Conservation (phyloP, 1,140 invertebrate genomes). For the Cotesia chilonis region DNA sequence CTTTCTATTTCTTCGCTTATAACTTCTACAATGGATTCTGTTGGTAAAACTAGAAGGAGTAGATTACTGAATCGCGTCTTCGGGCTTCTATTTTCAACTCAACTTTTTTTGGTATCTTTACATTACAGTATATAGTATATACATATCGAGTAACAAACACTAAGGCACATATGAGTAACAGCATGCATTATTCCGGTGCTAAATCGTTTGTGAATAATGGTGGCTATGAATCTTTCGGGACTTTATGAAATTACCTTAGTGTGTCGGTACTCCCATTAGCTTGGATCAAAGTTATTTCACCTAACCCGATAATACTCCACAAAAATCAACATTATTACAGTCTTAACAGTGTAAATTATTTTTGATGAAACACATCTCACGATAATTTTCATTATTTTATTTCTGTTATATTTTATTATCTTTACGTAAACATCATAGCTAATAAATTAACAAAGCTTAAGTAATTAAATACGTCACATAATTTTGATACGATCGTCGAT, state of each 20-base stretch:
- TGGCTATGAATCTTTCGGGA: constrained; percentile 46
- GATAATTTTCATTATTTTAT: no score
- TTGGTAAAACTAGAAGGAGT: background rate
- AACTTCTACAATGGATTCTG: background rate
- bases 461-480: no score
- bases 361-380: no score
- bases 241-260: constrained; percentile 17
- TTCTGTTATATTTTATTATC: no score
- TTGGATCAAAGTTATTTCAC: constrained; percentile 20
- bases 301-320: constrained; percentile 2
- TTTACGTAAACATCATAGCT: background rate
- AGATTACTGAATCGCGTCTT: constrained; percentile 1
- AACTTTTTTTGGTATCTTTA: background rate
- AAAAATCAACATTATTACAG: no score
- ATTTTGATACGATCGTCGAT: no score
- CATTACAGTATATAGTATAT: constrained; percentile 16
- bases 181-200: constrained; percentile 50
- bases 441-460: background rate
- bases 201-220: constrained; percentile 57
- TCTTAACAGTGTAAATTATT: no score
- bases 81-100: background rate
- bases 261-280: constrained; percentile 20
- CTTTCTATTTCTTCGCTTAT: no score
- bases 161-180: constrained; percentile 38
- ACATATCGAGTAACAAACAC: no score